These are phyloP conservation scores for Heterodera filipjevi DNA, from an alignment of 2,888 invertebrate species.

Conservation along the genomic window DNA sequence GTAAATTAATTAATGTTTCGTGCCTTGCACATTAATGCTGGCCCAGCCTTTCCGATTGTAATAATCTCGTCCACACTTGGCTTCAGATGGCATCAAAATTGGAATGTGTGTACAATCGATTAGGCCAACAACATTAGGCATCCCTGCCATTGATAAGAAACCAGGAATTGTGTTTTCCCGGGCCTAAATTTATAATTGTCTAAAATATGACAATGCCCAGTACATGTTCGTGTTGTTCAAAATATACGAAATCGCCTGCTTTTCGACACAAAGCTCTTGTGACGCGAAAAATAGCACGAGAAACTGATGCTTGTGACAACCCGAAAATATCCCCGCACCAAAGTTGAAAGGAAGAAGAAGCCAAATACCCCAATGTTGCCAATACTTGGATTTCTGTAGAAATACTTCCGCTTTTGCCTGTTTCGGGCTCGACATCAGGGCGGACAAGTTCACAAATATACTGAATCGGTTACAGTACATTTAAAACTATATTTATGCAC, in stretches of 20 bases:
- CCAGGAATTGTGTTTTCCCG: not conserved
- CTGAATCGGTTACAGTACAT: not conserved
- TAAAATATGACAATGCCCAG: not conserved
- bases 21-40: too few species aligned
- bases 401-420: not conserved
- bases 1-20: too few species aligned
- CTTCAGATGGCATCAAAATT: too few species aligned
- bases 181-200: not conserved
- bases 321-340: slow-evolving; percentile 16
- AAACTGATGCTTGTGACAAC: slow-evolving; percentile 6
- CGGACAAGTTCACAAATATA: slow-evolving; percentile 18
- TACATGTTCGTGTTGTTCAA: not conserved
- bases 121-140: slow-evolving; percentile 9
- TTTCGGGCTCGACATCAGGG: not conserved
- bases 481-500: not conserved
- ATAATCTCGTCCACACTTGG: too few species aligned
- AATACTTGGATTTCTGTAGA: slow-evolving; percentile 2
- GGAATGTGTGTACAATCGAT: too few species aligned
- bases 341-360: slow-evolving; percentile 5
- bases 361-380: slow-evolving; percentile 8
- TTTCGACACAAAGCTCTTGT: slow-evolving; percentile 5
- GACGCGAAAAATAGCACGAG: not conserved
- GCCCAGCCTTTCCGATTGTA: too few species aligned
- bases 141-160: not conserved
- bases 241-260: slow-evolving; percentile 3